Evolutionary conservation across 2,888 invertebrate genomes (phyloP), one percentile per base, ranked within the genome.

Genomic region (Lamproptera curius): DNA sequence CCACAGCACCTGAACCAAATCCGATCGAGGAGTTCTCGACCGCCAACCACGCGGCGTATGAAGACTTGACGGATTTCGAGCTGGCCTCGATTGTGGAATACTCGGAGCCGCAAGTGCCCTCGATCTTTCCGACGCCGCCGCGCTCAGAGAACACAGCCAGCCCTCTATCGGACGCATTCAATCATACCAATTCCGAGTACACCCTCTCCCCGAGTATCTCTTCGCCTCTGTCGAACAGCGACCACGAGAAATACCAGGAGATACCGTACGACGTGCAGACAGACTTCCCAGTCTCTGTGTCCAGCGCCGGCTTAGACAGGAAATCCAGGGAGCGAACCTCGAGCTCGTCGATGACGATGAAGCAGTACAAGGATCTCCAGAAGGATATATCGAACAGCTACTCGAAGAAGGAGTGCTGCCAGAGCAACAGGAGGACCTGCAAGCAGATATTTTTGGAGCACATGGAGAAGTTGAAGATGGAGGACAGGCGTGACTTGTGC

Each of bases 341-440:
- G 0, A 46, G 41, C 2, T 42, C 53, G 1, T 55, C 57, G 0
- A 57, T 57, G 55, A 59, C 55, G 0, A 41, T 69, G 58, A 66
- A 83, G 45, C 74, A 78, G 23, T 84, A 74, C 39, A 85, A 85
- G 10, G 84, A 85, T 47, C 38, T 77, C 47, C 84, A 83, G 54
- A 85, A 78, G 51, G 79, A 81, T 44, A 65, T 85, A 1, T 60
- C 67, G 0, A 57, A 58, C 6, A 58, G 58, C 1, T 82, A 76
- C 46, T 70, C 78, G 0, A 81, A 79, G 57, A 73, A 63, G 41
- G 73, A 80, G 1, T 86, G 86, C 49, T 86, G 86, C 43, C 67
- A 71, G 38, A 48, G 60, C 0, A 64, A 62, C 1, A 61, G 73
- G 44, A 73, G 64, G 28, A 43, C 59, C 0, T 76, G 76, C 35